phyloP scores from a whole-genome alignment of 1,140 invertebrate genomes.

The Lysiphlebus fabarum region DNA sequence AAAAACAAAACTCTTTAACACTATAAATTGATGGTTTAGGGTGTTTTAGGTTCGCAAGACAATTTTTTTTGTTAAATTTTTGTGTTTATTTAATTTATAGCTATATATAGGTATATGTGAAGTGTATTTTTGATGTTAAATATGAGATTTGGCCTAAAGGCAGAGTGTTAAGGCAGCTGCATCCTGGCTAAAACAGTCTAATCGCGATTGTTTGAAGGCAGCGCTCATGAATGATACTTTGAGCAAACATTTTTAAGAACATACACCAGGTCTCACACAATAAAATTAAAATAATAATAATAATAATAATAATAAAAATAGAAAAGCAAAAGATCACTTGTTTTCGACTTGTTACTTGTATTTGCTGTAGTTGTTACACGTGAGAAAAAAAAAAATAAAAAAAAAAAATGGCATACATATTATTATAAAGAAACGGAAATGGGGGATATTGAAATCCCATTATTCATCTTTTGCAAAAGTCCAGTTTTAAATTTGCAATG shows the following conservation, averaged over 20 bases:
- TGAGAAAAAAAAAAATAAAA: constrained; percentile 3
- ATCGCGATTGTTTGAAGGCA: constrained; percentile 20
- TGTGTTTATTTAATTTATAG: too few relatives aligned
- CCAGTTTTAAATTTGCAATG: constrained; percentile 23
- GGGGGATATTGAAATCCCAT: constrained; percentile 2
- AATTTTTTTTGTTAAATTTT: too few relatives aligned
- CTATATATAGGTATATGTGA: too few relatives aligned
- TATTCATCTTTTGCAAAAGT: constrained; percentile 5
- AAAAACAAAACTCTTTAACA: too few relatives aligned
- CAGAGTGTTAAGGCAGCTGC: constrained; percentile 34
- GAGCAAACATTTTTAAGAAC: constrained; percentile 31
- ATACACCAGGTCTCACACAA: neutral
- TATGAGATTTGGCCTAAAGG: constrained; percentile 5
- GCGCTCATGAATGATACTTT: constrained; percentile 33
- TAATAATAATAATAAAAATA: too few relatives aligned
- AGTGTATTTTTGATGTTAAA: neutral
- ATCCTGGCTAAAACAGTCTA: constrained; percentile 16
- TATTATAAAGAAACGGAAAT: constrained; percentile 18
- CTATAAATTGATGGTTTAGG: too few relatives aligned
- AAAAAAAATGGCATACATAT: constrained; percentile 1
- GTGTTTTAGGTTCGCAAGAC: too few relatives aligned
- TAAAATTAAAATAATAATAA: neutral
- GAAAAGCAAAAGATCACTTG: constrained; percentile 11
- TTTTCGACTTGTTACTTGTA: constrained; percentile 27
- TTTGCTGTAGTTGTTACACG: neutral